Base-by-base conservation (phyloP, 2,888 invertebrate species). In the Cryptus viduatorius region DNA sequence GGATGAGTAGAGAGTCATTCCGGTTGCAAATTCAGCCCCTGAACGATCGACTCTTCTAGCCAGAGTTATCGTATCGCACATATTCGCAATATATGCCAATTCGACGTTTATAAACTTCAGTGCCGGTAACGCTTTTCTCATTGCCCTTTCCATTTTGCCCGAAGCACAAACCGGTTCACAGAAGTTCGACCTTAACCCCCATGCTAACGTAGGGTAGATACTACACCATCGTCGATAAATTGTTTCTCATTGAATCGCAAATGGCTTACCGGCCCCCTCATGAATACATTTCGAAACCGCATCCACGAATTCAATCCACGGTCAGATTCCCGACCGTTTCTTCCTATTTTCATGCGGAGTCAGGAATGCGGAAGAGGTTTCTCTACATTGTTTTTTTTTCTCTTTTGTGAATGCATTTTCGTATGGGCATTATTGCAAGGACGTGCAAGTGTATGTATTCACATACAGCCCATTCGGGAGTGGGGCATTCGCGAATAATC, bases 171-270 rank as follows among this genome's bases (percentile, higher is more conserved):
- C 59, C 31, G 14, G 14, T 59, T 24, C 19, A 16, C n/a, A 19
- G 7, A 8, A 16, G 10, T 7, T 16, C 16, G 2, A 7, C 8
- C 53, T 10, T 16, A 1, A 3, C 24, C 56, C 19, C 10, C 12
- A 37, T 8, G 37, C 37, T 37, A 37, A 7, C 37, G 7, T 1
- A 24, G 37, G 46, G 37, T 61, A 19, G 64, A 19, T 77, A 29
- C 50, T 19, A 48, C 16, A 61, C 50, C 68, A 68, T 67, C 10
- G 68, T 44, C 83, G 80, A 77, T 80, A 84, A 80, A 80, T 80
- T 77, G 72, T 77, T 80, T 77, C 77, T 80, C 83, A 80, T 84
- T 77, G 83, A 84, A 80, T 84, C 80, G 72, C 83, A 80, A 77
- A 84, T 77, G 44, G 31, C 61, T 67, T 14, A 42, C 50, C 12